phyloP scores from a whole-genome alignment of 1,140 invertebrate species.

The Prorops nasuta region DNA sequence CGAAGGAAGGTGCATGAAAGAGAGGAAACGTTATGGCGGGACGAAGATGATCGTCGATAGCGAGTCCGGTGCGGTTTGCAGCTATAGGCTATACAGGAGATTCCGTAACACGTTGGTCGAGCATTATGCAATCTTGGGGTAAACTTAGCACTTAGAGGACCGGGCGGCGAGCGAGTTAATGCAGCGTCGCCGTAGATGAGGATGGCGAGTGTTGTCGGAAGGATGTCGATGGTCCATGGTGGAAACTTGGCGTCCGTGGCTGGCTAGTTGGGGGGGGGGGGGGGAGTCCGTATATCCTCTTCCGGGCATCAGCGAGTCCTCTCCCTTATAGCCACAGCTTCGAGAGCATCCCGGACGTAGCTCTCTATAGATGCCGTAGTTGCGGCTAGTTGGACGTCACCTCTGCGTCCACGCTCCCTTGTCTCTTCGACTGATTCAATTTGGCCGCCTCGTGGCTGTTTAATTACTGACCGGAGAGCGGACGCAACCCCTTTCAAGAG shows the following conservation, averaged over 20 bases:
- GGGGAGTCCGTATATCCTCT: conserved; percentile 17
- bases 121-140: conserved; percentile 52
- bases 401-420: conserved; percentile 54
- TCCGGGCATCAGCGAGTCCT: neutral
- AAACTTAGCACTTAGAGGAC: conserved; percentile 54
- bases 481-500: conserved; percentile 28
- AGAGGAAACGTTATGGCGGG: no score
- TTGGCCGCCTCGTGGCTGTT: conserved; percentile 55
- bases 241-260: conserved; percentile 22
- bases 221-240: conserved; percentile 26
- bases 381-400: conserved; percentile 56
- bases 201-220: conserved; percentile 5
- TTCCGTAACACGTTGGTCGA: conserved; percentile 31
- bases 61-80: no score
- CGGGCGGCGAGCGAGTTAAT: conserved; percentile 52
- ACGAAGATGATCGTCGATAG: no score
- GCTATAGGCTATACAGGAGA: no score
- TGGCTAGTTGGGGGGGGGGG: conserved; percentile 26
- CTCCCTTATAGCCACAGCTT: neutral
- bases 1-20: no score
- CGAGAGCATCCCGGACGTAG: no score
- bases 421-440: conserved; percentile 58
- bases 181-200: conserved; percentile 18
- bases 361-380: conserved; percentile 48
- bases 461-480: conserved; percentile 55